Evolutionary conservation across 2,888 invertebrate genomes (phyloP), one percentile per base, ranked within the genome.

Genomic region (Villa cingulata): DNA sequence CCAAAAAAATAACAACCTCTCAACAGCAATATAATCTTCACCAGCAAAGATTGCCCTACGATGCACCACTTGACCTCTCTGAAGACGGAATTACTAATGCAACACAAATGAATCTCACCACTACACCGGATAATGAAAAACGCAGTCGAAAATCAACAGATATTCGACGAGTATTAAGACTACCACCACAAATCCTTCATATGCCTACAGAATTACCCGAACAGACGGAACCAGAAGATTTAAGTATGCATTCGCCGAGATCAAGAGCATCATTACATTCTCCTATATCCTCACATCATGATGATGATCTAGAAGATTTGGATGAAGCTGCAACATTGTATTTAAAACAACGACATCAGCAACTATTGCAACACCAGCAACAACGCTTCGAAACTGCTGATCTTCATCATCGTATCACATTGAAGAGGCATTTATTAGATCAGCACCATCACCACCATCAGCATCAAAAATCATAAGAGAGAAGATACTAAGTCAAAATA

Each of bases 151-250:
- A 74, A 56, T 68, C 72, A 2, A 63, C 71, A 29, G 72, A 75
- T 51, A 71, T 74, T n/a, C 65, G 75, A 15, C 68, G 74, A 27
- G 72, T 75, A 1, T 68, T 74, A 53, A 67, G 72, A 15, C 63
- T 73, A 41, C 66, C 70, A 10, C 69, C 71, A 37, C 53, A 60
- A 32, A 58, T 62, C 43, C 58, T 63, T 54, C 70, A 63, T 48
- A 59, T 64, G 41, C 52, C 60, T 48, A 45, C 52, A 19, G 61
- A 61, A 32, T 63, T 78, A 42, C 88, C 89, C 17, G 88, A 85
- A 65, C 91, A 91, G 72, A 90, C 90, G 3, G 90, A 90, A 66
- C 91, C 91, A 9, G 90, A 91, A 65, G 91, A 91, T 65, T 73
- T 91, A 53, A 88, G 88, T 47, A 80, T 89, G 75, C 77, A 74